These are phyloP conservation scores for Strigamia crassipes DNA, from an alignment of 2,888 invertebrate genomes.

Conservation along the genomic window DNA sequence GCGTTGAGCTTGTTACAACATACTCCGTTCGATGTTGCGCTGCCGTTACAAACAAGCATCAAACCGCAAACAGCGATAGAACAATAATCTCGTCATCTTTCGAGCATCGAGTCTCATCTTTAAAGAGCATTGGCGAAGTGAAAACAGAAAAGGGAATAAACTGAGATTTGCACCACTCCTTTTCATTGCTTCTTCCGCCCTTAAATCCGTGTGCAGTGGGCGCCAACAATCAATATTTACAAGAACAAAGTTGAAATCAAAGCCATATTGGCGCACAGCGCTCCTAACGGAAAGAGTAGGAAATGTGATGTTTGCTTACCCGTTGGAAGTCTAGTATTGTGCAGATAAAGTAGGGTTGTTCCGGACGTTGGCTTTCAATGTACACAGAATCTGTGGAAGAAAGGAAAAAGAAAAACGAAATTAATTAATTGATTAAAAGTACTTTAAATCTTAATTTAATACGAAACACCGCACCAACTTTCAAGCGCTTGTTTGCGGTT, in stretches of 20 bases:
- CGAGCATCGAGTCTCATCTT: background rate
- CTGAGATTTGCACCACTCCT: slow-evolving; percentile 37
- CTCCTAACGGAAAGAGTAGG: slow-evolving; percentile 1
- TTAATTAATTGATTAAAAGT: background rate
- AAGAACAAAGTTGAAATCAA: slow-evolving; percentile 34
- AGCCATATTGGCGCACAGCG: background rate
- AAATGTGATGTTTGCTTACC: slow-evolving; percentile 55
- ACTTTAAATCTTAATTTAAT: background rate
- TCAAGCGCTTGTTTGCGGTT: background rate
- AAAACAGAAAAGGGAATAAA: slow-evolving; percentile 14
- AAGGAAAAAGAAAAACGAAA: slow-evolving; percentile 41
- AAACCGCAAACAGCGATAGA: background rate
- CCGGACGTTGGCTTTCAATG: slow-evolving; percentile 60
- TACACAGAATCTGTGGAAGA: slow-evolving; percentile 60
- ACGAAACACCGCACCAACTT: background rate
- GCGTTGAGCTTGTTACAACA: background rate
- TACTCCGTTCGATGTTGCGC: background rate
- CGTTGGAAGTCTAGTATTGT: slow-evolving; percentile 60
- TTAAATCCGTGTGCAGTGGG: slow-evolving; percentile 34
- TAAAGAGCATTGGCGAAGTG: slow-evolving; percentile 18
- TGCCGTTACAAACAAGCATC: background rate
- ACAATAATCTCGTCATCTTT: slow-evolving; percentile 16
- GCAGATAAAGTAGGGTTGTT: slow-evolving; percentile 61
- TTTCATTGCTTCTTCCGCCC: slow-evolving; percentile 37
- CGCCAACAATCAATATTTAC: slow-evolving; percentile 36